Evolutionary conservation across 1,140 invertebrate genomes (phyloP).

Genomic region (Procambarus virginalis): DNA sequence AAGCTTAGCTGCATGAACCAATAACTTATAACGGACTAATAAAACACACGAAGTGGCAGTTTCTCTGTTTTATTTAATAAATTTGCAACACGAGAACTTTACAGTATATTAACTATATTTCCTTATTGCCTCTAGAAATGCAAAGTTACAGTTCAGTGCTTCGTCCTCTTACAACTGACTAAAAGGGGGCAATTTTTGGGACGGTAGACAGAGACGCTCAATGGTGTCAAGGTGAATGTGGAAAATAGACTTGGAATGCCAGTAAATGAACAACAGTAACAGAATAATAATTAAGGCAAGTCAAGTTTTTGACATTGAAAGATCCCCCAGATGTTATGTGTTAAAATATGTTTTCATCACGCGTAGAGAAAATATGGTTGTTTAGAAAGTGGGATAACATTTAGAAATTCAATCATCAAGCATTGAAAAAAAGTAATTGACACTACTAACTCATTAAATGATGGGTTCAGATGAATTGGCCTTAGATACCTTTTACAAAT

Average conservation of each 20-base stretch:
- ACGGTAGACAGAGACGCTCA: slow-evolving; percentile 48
- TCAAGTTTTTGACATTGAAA: neutral
- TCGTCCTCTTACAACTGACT: slow-evolving; percentile 61
- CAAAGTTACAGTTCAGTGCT: slow-evolving; percentile 62
- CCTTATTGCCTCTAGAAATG: slow-evolving; percentile 70
- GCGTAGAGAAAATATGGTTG: neutral
- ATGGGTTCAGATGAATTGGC: neutral
- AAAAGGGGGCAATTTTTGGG: slow-evolving; percentile 55
- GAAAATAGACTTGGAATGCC: neutral
- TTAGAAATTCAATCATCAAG: neutral
- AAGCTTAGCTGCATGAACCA: no score
- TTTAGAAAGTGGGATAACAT: neutral
- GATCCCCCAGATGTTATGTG: neutral
- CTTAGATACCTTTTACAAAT: neutral
- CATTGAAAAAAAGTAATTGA: slow-evolving; percentile 9
- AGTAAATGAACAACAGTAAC: neutral
- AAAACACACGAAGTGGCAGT: slow-evolving; percentile 28
- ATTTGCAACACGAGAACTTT: slow-evolving; percentile 71
- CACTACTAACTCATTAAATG: slow-evolving; percentile 19
- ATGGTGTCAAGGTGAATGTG: slow-evolving; percentile 16
- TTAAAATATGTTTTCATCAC: neutral
- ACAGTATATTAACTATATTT: slow-evolving; percentile 70
- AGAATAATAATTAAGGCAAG: neutral
- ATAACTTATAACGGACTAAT: neutral
- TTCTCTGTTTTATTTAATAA: slow-evolving; percentile 71